Base-by-base conservation (phyloP, 2,797 vertebrate species). In the Lepus townsendii region DNA sequence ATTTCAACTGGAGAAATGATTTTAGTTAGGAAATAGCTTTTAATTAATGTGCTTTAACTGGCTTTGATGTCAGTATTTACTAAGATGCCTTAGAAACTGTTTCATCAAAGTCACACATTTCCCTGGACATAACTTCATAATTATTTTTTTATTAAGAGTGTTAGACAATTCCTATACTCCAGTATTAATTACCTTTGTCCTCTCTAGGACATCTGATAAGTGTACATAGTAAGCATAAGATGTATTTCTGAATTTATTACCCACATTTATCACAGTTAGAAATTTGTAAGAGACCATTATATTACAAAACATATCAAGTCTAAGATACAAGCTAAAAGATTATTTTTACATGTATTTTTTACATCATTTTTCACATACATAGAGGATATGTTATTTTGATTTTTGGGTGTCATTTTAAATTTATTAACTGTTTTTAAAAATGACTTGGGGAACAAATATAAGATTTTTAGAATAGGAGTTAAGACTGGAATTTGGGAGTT, bases 1-100 rank as follows among this genome's bases (percentile, higher is more conserved):
- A 93, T 94, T 96, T 97, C 47, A 95, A 89, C 60, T 76, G 71
- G 3, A 91, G 69, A 22, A 96, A 79, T 0, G 38, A 93, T 91
- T 72, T 4, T 26, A n/a, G 69, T 42, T 96, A 11, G 47, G 63
- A 96, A 96, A 95, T 47, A 0, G 5, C 1, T 84, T 95, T 90
- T 27, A 84, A 62, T 91, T 91, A 88, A 88, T 92, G 93, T 62
- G 0, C 68, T 89, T 83, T 88, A 66, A 60, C 38, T 69, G 62
- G 2, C 0, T 27, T 6, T 80, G 88, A 19, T 38, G 19, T 69
- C 66, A 42, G 24, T 86, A 19, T 93, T 96, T 91, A 87, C 57
- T 83, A 22, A 76, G 32, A 72, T 69, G 83, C 22, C 1, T 54
- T 57, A 16, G 42, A 57, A 19, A 16, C 2, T 57, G 54, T 57